Evolutionary conservation across 1,140 invertebrate species (phyloP), one percentile per base, ranked within the genome.

Genomic region (Tetraneura akinire): DNA sequence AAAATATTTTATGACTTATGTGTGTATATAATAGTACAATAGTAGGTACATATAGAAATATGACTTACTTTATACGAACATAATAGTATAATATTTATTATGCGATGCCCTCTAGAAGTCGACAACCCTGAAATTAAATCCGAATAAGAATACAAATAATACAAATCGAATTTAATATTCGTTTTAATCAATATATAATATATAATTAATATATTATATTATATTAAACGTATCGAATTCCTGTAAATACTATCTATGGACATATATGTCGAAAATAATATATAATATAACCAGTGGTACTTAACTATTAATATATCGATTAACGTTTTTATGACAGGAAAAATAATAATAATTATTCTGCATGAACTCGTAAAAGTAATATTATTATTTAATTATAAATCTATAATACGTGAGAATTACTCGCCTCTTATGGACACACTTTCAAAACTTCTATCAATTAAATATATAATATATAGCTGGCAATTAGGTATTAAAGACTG

Each of bases 301-400:
- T n/a, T n/a, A n/a, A n/a, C n/a, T n/a, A n/a, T n/a, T n/a, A n/a
- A n/a, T n/a, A n/a, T n/a, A n/a, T n/a, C n/a, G 60, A n/a, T 32
- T 32, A 32, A 8, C 32, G 32, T 62, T 62, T 62, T 62, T 62
- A 62, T 62, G 26, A 62, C 60, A 62, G 60, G 60, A 32, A 62
- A 62, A 13, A 18, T 62, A 32, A 32, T 62, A 62, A 62, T 23
- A 10, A n/a, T n/a, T n/a, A n/a, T n/a, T n/a, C n/a, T n/a, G n/a
- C n/a, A 62, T 8, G 16, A 62, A 62, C 32, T 62, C n/a, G 3
- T 62, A 18, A 23, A 32, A 62, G 1, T 29, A 62, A 62, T 32
- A 62, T 62, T 62, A 62, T 62, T 26, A 60, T 62, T 62, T 62
- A n/a, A 62, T 8, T 14, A 13, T 47, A 32, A 18, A 8, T 9